These are phyloP conservation scores for Silurus lanzhouensis DNA, from an alignment of 2,797 vertebrate genomes.

Conservation along the genomic window DNA sequence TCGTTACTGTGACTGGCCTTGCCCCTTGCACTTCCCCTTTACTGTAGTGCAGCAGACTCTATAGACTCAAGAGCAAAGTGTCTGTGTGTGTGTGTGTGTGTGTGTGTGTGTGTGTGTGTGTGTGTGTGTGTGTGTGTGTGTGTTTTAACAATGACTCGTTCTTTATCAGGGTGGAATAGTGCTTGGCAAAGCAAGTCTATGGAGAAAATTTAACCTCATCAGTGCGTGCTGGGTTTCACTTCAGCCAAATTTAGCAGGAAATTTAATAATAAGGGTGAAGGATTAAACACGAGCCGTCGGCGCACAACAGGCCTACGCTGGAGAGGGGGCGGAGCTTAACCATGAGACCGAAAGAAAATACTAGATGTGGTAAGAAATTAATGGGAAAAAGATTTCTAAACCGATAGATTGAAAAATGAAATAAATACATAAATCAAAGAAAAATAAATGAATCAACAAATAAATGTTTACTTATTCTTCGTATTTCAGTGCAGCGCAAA, in stretches of 20 bases:
- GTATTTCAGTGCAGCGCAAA: not conserved
- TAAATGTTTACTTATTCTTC: not conserved
- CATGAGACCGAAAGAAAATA: not conserved
- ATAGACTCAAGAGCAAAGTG: not conserved
- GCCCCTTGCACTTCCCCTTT: conserved; percentile 60
- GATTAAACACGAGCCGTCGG: not conserved
- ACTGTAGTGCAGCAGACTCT: conserved; percentile 16
- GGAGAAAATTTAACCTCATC: conserved; percentile 61
- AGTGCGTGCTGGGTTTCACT: conserved; percentile 58
- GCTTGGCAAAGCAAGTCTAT: conserved; percentile 69
- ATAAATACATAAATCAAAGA: not conserved
- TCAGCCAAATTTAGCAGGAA: not conserved
- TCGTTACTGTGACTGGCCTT: conserved; percentile 56
- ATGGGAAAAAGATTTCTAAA: not conserved
- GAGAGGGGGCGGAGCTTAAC: too few relatives aligned
- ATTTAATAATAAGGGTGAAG: conserved; percentile 3
- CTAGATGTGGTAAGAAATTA: not conserved
- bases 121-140: not conserved
- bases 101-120: not conserved
- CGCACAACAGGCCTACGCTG: too few relatives aligned
- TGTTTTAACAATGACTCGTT: conserved; percentile 14
- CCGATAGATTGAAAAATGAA: not conserved
- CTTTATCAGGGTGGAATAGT: conserved; percentile 68
- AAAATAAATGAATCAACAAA: not conserved
- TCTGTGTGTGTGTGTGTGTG: not conserved